A percentile compares a stretch with the other conserved stretches of the same genome.
These are phyloP conservation scores for Apolygus lucorum DNA, from an alignment of 1,140 invertebrate species.

Conservation along the genomic window DNA sequence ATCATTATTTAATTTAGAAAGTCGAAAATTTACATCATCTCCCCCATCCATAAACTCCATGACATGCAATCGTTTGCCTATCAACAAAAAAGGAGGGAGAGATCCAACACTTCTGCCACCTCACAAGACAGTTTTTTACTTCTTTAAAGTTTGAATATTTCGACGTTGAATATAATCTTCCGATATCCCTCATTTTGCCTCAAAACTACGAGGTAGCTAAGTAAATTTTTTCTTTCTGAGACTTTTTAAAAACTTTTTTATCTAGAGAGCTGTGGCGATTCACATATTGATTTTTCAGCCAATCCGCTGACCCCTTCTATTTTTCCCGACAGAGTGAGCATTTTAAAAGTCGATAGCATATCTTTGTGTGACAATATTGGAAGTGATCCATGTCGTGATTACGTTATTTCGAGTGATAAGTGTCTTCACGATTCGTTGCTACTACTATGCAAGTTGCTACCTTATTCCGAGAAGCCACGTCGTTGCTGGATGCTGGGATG, in stretches of 20 bases:
- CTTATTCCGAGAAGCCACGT: slow-evolving; percentile 57
- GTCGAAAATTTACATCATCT: too few species aligned
- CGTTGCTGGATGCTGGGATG: slow-evolving; percentile 49
- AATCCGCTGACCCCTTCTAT: background rate
- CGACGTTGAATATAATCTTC: too few species aligned
- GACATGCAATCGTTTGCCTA: too few species aligned
- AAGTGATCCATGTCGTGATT: background rate
- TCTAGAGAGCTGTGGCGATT: background rate
- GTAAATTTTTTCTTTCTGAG: too few species aligned
- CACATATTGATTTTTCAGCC: slow-evolving; percentile 8
- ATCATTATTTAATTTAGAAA: too few species aligned
- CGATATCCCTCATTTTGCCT: too few species aligned
- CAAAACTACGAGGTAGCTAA: too few species aligned
- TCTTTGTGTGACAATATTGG: background rate
- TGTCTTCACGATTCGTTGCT: background rate
- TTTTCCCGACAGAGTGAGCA: background rate
- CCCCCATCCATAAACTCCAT: too few species aligned
- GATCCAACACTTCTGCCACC: too few species aligned
- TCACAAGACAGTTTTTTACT: too few species aligned
- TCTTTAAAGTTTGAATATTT: too few species aligned
- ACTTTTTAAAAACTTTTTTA: background rate
- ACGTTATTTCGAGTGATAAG: background rate
- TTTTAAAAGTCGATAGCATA: slow-evolving; percentile 13
- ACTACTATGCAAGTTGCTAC: slow-evolving; percentile 55
- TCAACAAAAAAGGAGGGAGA: too few species aligned